Conservation (phyloP, 1,140 invertebrate species). For the Nasonia giraulti region DNA sequence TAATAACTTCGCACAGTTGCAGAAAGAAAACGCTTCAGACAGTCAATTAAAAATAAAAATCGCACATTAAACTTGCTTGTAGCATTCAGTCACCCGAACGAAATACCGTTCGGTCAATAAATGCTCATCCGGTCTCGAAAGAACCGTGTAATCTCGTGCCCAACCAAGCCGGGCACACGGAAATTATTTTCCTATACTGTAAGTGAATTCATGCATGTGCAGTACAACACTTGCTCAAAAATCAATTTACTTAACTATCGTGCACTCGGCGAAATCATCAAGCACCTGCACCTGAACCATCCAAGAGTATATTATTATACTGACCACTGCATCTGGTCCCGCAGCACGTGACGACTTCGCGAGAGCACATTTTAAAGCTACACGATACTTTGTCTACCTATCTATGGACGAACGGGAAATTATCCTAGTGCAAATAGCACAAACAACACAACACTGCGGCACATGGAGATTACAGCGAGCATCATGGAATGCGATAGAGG, state of each 20-base stretch:
- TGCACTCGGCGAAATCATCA: not conserved
- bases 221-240: not conserved
- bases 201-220: not conserved
- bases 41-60: conserved; percentile 15
- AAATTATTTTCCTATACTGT: not conserved
- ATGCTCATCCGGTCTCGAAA: not conserved
- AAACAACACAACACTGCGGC: not conserved
- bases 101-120: conserved; percentile 23
- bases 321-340: not conserved
- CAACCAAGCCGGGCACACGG: not conserved
- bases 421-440: not conserved
- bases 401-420: not conserved
- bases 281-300: not conserved
- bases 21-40: conserved; percentile 13
- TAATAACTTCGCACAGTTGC: not conserved
- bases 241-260: not conserved
- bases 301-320: not conserved
- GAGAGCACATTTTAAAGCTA: not conserved
- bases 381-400: not conserved
- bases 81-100: not conserved
- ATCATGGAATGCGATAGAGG: conserved; percentile 72
- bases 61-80: not conserved
- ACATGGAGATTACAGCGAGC: conserved; percentile 2
- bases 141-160: not conserved
- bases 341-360: not conserved